Percentiles rank a stretch among this genome's conserved stretches.
phyloP scores from a whole-genome alignment of 1,140 invertebrate species.

The Drosophila mayri region DNA sequence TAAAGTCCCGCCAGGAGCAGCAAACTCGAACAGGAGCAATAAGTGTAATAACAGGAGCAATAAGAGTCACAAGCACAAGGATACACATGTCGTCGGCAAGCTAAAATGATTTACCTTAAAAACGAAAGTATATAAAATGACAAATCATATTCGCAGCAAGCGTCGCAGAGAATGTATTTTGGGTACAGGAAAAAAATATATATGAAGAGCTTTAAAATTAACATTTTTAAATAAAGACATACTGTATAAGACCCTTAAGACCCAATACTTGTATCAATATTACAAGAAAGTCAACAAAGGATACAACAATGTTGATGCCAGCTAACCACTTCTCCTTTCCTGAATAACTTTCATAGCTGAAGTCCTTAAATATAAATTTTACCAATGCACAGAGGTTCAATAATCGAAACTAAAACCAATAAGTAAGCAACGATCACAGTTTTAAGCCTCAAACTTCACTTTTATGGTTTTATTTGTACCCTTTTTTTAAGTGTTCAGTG shows the following conservation, averaged over 20 bases:
- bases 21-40: slow-evolving; percentile 62
- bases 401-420: slow-evolving; percentile 3
- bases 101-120: slow-evolving; percentile 33
- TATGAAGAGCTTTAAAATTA: not conserved
- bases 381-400: slow-evolving; percentile 50
- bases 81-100: slow-evolving; percentile 27
- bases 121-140: slow-evolving; percentile 29
- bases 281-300: too few species aligned
- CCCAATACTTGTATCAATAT: too few species aligned
- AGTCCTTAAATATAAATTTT: slow-evolving; percentile 53
- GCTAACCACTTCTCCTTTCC: not conserved
- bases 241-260: too few species aligned
- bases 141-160: not conserved
- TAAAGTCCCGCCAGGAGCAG: slow-evolving; percentile 54
- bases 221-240: not conserved
- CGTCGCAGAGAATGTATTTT: not conserved
- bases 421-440: too few species aligned
- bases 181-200: not conserved
- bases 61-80: slow-evolving; percentile 36
- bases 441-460: slow-evolving; percentile 14
- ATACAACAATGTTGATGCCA: too few species aligned
- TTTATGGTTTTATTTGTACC: slow-evolving; percentile 7
- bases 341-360: not conserved
- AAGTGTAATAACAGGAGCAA: slow-evolving; percentile 73
- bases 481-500: slow-evolving; percentile 7